Base-by-base conservation (phyloP, 2,888 invertebrate species). In the Cenopis cana region DNA sequence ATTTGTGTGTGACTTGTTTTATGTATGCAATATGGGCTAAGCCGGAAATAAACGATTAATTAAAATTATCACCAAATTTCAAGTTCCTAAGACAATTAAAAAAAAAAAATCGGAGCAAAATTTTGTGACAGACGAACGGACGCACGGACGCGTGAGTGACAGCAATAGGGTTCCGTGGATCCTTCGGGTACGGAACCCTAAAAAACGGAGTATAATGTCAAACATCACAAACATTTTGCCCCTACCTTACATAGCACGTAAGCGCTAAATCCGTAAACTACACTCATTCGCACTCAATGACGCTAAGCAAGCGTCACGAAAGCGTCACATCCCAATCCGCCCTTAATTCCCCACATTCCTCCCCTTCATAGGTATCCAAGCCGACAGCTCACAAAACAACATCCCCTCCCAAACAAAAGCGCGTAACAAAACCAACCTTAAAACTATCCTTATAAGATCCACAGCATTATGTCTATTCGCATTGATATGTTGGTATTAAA, bases 301-400 rank as follows among this genome's bases (percentile, higher is more conserved):
- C 49, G 71, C 55, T 67, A 61, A 66, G 61, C 71, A 71, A 71
- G 61, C 60, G 66, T 71, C 66, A 66, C 41, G 14, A 41, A 41
- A 41, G 41, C 41, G n/a, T 46, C 60, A 60, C 68, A 69, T 73
- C 75, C 74, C 68, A 72, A 65, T 56, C 73, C 74, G 74, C 76
- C 75, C 81, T 80, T 76, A 76, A 79, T 81, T 80, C 77, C 38
- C 75, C 76, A 77, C 78, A 81, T 79, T 79, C 75, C 77, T 76
- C 78, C 79, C 81, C 81, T 81, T 80, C 82, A 82, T 85, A 84
- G 73, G 77, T 79, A 82, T 83, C 82, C 81, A 81, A 80, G 78
- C 77, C 77, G 77, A 74, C 75, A 71, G 74, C 69, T 75, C 73
- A 76, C 78, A 74, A 78, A 74, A 60, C 67, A 74, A 38, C 9